phyloP scores from a whole-genome alignment of 2,888 invertebrate genomes.

The Stenodera caucasica region DNA sequence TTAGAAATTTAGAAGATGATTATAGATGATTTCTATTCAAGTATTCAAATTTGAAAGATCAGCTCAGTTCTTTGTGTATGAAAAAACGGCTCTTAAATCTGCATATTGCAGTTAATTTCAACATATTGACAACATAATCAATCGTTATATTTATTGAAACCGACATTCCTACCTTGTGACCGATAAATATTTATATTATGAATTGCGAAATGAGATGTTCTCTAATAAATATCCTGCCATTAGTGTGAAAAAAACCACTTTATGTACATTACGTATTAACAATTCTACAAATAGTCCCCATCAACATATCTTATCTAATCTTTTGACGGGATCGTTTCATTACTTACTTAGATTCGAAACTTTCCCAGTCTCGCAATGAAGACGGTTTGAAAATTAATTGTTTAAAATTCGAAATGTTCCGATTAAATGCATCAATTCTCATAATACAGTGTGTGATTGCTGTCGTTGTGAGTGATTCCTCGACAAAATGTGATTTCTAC shows the following conservation, averaged over 20 bases:
- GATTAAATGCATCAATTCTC: too few species aligned
- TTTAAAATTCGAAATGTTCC: too few species aligned
- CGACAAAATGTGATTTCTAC: neutral
- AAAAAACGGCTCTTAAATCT: neutral
- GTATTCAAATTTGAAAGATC: too few species aligned
- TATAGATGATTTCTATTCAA: too few species aligned
- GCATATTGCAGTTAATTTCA: neutral
- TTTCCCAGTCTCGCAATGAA: too few species aligned
- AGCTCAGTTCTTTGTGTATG: too few species aligned
- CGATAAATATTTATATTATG: constrained; percentile 2
- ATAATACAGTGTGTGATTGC: too few species aligned
- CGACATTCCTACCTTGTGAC: neutral
- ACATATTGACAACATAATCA: neutral
- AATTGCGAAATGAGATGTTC: neutral
- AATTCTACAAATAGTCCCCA: neutral
- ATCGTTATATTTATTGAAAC: neutral
- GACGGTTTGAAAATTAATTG: too few species aligned
- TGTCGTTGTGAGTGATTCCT: too few species aligned
- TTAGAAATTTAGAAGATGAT: too few species aligned
- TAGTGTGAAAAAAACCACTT: neutral
- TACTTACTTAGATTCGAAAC: too few species aligned
- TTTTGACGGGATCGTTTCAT: neutral
- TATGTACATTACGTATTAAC: neutral
- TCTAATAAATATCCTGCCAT: neutral
- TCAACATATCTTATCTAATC: constrained; percentile 9